Percentiles rank a stretch among this genome's conserved stretches.
These are phyloP conservation scores for Gymnothorax reevesii DNA, from an alignment of 2,797 vertebrate species.

Conservation along the genomic window DNA sequence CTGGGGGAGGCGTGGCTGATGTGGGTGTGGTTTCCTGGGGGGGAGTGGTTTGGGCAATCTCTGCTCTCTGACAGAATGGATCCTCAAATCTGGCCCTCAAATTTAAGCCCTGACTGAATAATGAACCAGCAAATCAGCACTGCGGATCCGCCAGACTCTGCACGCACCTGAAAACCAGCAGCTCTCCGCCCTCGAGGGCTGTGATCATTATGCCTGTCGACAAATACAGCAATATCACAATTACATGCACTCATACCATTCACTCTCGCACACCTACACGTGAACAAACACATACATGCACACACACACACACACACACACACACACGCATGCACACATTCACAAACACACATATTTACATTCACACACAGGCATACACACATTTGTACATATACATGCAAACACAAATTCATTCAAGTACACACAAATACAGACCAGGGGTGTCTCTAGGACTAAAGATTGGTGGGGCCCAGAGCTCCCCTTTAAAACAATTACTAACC, in stretches of 20 bases:
- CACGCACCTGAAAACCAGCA: too few species aligned
- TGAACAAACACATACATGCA: background rate
- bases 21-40: background rate
- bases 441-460: too few species aligned
- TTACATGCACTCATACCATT: background rate
- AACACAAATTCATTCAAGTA: background rate
- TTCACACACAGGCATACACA: background rate
- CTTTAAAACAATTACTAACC: too few species aligned
- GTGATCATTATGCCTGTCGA: too few species aligned
- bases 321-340: conserved; percentile 15
- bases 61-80: background rate
- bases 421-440: too few species aligned
- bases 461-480: too few species aligned
- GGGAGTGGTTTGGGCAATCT: background rate
- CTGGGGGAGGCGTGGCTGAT: background rate
- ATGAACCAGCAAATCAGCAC: too few species aligned
- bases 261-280: conserved; percentile 5
- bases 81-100: too few species aligned
- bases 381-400: background rate
- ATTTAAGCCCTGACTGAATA: too few species aligned
- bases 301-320: background rate
- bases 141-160: too few species aligned
- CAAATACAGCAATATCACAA: background rate
- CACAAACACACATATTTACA: background rate
- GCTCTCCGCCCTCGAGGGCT: too few species aligned